Base-by-base conservation (phyloP, 2,113 vertebrate species). In the Sinosuthora webbiana region DNA sequence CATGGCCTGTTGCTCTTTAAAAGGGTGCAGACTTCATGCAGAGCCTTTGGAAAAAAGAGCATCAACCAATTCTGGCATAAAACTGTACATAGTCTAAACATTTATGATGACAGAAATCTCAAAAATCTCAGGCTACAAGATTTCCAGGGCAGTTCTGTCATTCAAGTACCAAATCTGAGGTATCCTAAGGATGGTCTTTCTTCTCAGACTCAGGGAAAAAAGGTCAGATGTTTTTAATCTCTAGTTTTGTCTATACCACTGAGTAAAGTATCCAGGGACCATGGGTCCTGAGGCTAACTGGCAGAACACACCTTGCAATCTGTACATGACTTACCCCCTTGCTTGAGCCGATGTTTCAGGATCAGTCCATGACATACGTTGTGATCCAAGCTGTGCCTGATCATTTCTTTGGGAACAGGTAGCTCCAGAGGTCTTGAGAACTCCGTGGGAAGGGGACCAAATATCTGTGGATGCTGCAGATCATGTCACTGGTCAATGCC, bases 281-380 rank as follows among this genome's bases (percentile, higher is more conserved):
- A 6, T 0, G 5, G 15, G 16, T 42, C 25, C 19, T 22, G 19
- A 49, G 55, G 31, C 41, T 41, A 24, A 23, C 14, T 53, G 55
- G n/a, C 77, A 84, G 47, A 84, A n/a, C 24, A 50, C 16, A 75
- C 21, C 13, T 78, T 70, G 50, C 20, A 63, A 35, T 35, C 55
- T 1, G 0, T 30, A 15, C 28, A 37, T 2, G 1, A 28, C 31
- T 56, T 52, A 18, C 41, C 23, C 37, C 5, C 27, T 73, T 4
- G 1, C 15, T 82, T 6, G 1, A 0, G 0, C 8, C 37, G 24
- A 24, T 30, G 37, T 81, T 78, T 63, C 67, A 78, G 65, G 52
- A 87, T 6, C 14, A n/a, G 35, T 31, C 24, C 5, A 5, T 71
- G 78, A 27, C 33, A 45, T 23, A n/a, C 3, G 0, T 11, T 47